Base-by-base conservation (phyloP, 2,888 invertebrate species). In the Caenorhabditis sp. region DNA sequence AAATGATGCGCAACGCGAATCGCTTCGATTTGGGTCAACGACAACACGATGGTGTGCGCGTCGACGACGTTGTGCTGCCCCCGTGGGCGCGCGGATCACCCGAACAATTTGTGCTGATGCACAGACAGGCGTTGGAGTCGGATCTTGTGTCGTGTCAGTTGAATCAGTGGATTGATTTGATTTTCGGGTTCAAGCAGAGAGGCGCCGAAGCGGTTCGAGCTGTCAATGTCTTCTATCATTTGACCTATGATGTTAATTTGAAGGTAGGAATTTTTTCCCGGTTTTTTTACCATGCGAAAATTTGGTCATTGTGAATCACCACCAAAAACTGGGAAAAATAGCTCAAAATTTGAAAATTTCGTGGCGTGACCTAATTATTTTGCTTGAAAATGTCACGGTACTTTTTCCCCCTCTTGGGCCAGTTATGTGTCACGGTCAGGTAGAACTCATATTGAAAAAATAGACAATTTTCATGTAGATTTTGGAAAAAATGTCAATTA, bases 101-200 rank as follows among this genome's bases (percentile, higher is more conserved):
- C 0, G 97, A 99, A 90, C 97, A 99, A 90, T 99, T 99, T 89
- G 93, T 99, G 69, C 91, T 97, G 77, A 94, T 97, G 86, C 96
- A 99, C 90, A 91, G 97, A 87, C 96, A 97, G 92, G 97, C 97
- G 1, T 91, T 99, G 64, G 99, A 99, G 89, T 97, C 97, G 0
- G 99, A 99, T 90, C 95, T 99, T 88, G 99, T 99, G 21, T 97
- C 97, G 73, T 99, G 99, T 88, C 99, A 99, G 90, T 91, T 99
- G 80, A 97, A 99, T 88, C 97, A 99, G 89, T 99, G 99, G 99
- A 97, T 99, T 84, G 99, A 99, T 89, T 91, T 99, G 79, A 95
- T 99, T 87, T 99, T 99, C 89, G 99, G 99, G 78, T 99, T 99
- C 90, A 99, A 99, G 89, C 99, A 99, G 88, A 92, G 95, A 91